These are phyloP conservation scores for Microchirus variegatus DNA, from an alignment of 2,797 vertebrate species.

Conservation along the genomic window DNA sequence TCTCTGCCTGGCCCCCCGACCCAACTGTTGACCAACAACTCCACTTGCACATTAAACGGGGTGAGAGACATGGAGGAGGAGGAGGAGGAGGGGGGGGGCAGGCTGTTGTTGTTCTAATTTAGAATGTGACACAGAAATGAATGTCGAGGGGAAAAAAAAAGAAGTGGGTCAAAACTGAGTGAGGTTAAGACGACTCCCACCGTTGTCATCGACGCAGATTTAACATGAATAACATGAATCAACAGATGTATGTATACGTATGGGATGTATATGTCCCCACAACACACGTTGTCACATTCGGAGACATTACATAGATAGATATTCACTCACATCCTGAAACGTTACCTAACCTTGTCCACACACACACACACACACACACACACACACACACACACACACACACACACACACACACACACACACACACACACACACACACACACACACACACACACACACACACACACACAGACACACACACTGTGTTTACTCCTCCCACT, in stretches of 20 bases:
- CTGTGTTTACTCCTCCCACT: neutral
- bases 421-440: slow-evolving; percentile 9
- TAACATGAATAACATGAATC: no score
- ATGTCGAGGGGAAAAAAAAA: neutral
- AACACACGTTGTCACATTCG: no score
- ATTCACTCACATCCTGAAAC: no score
- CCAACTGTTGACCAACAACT: slow-evolving; percentile 82
- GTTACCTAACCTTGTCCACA: neutral
- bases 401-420: no score
- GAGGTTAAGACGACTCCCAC: neutral
- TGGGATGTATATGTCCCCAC: no score
- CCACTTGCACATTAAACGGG: slow-evolving; percentile 66
- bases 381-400: no score
- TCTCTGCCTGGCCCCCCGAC: slow-evolving; percentile 84
- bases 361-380: slow-evolving; percentile 4
- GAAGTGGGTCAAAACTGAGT: slow-evolving; percentile 3
- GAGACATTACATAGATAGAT: no score
- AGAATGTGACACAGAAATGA: slow-evolving; percentile 58
- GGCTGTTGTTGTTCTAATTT: slow-evolving; percentile 61
- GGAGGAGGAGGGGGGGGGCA: neutral
- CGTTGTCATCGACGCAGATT: neutral
- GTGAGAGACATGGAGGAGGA: neutral
- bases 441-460: slow-evolving; percentile 16
- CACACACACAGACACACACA: slow-evolving; percentile 3
- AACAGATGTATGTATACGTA: no score